Evolutionary conservation across 2,113 vertebrate species (phyloP).

Genomic region (Phalacrocorax aristotelis): DNA sequence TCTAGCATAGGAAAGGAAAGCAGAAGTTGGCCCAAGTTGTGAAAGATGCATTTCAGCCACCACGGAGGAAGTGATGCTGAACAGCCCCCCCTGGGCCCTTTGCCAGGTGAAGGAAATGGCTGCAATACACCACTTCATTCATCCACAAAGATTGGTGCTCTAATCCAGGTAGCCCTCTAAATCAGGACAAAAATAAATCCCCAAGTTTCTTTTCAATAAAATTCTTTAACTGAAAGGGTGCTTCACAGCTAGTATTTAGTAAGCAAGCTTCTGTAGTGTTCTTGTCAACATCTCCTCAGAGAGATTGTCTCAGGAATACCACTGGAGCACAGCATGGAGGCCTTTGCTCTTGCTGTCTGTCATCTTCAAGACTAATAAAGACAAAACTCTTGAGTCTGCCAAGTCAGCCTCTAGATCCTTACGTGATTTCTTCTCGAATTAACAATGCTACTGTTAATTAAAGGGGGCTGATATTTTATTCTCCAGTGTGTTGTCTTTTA

Average conservation of each 20-base stretch:
- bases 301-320: neutral
- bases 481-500: constrained; percentile 38
- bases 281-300: neutral
- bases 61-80: accelerated
- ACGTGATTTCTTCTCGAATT: constrained; percentile 16
- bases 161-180: neutral
- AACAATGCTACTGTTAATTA: constrained; percentile 23
- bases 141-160: neutral
- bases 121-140: accelerated
- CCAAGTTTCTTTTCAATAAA: neutral
- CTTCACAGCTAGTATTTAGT: neutral
- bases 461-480: constrained; percentile 45
- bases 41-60: neutral
- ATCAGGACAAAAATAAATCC: neutral
- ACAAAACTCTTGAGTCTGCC: neutral
- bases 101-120: neutral
- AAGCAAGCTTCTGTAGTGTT: neutral
- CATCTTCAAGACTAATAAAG: neutral
- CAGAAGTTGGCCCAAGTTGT: neutral
- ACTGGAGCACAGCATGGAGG: neutral
- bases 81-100: neutral
- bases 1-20: neutral
- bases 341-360: neutral
- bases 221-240: neutral
- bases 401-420: constrained; percentile 29